Base-by-base conservation (phyloP, 2,888 invertebrate genomes). In the Tiliacea citrago region DNA sequence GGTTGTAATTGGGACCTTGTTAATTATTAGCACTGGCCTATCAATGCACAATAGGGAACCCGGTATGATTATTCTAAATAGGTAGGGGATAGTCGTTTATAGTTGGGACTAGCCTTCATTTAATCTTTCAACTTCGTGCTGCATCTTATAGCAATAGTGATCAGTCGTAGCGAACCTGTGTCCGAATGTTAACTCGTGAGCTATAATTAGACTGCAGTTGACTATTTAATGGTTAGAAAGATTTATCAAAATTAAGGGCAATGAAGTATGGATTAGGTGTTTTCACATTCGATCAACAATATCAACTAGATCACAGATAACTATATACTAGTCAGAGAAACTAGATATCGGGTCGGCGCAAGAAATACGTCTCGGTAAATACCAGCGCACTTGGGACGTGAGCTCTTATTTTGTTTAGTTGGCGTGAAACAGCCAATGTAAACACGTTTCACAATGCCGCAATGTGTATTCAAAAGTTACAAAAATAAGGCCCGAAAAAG, bases 1-100 rank as follows among this genome's bases (percentile, higher is more conserved):
- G 84, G 86, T 85, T 87, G 79, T 86, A 73, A 79, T 73, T 79
- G 75, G 75, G 84, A 87, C 78, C 86, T 85, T 82, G 70, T 80
- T 84, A 72, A 81, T 51, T 81, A 68, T 77, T 81, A 82, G 85
- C 82, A 83, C 83, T 75, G 78, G 85, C 76, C 75, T 82, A 82
- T 80, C 47, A 73, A 83, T 80, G 77, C 85, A 85, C 85, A 55
- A 85, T 85, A 85, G 68, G 68, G 45, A 83, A 75, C 66, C 68
- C 16, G 24, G 39, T 77, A 82, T 49, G 57, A 68, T 67, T 58
- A 83, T 68, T 74, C 67, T 69, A 51, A 58, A 68, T 80, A 61
- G 3, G 16, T 82, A 81, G 73, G 49, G 24, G 13, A 45, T 74
- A 82, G 74, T 63, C 53, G 29, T 58, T n/a, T 73, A 42, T 70